Percentiles rank a stretch among this genome's conserved stretches.
These are phyloP conservation scores for Asbolus verrucosus DNA, from an alignment of 1,140 invertebrate species.

Conservation along the genomic window DNA sequence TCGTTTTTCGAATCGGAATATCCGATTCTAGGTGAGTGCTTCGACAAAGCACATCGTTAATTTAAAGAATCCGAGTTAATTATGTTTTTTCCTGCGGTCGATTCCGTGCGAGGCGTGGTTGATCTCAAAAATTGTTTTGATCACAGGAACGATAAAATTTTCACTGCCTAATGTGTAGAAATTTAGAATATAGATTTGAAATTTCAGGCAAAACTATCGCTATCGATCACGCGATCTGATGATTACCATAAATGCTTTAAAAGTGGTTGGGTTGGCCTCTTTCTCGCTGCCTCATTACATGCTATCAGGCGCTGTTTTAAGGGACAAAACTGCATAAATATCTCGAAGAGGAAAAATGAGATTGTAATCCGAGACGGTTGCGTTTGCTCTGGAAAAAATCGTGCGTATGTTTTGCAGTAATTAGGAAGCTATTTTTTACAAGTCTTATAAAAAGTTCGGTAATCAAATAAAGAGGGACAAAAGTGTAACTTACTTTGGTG, in stretches of 20 bases:
- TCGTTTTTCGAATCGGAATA: background rate
- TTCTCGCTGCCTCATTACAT: background rate
- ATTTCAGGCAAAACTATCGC: conserved; percentile 25
- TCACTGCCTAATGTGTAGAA: conserved; percentile 28
- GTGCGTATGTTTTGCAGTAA: too few species aligned
- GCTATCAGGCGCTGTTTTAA: background rate
- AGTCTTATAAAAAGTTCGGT: conserved; percentile 8
- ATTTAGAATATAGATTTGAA: conserved; percentile 26
- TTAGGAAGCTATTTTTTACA: too few species aligned
- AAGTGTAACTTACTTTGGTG: conserved; percentile 21
- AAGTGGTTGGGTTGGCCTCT: conserved; percentile 25
- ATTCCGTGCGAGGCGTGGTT: background rate
- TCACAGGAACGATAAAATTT: conserved; percentile 12
- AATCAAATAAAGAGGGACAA: conserved; percentile 24
- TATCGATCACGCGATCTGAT: conserved; percentile 31
- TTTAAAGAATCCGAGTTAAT: conserved; percentile 5
- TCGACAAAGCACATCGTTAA: conserved; percentile 2
- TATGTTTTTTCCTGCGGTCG: background rate
- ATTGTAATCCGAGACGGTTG: background rate
- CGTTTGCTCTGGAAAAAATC: background rate
- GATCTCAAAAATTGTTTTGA: background rate
- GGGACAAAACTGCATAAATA: conserved; percentile 1
- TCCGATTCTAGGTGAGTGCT: background rate
- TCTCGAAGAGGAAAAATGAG: background rate
- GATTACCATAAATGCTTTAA: conserved; percentile 26